Evolutionary conservation across 1,140 invertebrate genomes (phyloP).

Genomic region (Drosophila punjabiensis): DNA sequence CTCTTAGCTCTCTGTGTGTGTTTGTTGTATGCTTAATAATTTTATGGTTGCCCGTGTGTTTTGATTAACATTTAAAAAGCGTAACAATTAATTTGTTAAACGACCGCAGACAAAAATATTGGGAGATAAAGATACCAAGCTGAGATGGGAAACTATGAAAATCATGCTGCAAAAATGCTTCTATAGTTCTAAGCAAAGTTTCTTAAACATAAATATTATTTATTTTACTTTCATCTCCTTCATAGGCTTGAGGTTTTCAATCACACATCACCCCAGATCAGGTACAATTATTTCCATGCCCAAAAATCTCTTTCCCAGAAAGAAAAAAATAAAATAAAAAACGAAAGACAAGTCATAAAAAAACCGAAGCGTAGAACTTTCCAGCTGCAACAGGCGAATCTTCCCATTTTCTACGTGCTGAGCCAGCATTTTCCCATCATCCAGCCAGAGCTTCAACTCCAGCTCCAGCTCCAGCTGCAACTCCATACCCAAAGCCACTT

Average conservation of each 20-base stretch:
- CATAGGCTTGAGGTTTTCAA: background rate
- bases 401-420: slow-evolving; percentile 33
- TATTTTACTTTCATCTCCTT: background rate
- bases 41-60: slow-evolving; percentile 57
- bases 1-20: background rate
- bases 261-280: slow-evolving; percentile 22
- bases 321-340: too few species aligned
- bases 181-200: background rate
- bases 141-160: background rate
- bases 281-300: slow-evolving; percentile 22
- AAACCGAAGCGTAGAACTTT: background rate
- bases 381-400: slow-evolving; percentile 20
- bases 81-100: slow-evolving; percentile 78
- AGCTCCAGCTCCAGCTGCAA: background rate
- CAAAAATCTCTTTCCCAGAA: slow-evolving; percentile 18
- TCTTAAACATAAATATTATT: too few species aligned
- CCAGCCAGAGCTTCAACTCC: background rate
- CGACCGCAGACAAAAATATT: slow-evolving; percentile 22
- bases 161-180: background rate
- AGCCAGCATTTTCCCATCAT: slow-evolving; percentile 46
- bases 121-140: background rate
- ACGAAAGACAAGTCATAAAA: background rate
- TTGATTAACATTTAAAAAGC: slow-evolving; percentile 83
- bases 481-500: slow-evolving; percentile 25
- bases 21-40: slow-evolving; percentile 37